Conservation (phyloP, 2,888 invertebrate species). For the Sympetrum striolatum region DNA sequence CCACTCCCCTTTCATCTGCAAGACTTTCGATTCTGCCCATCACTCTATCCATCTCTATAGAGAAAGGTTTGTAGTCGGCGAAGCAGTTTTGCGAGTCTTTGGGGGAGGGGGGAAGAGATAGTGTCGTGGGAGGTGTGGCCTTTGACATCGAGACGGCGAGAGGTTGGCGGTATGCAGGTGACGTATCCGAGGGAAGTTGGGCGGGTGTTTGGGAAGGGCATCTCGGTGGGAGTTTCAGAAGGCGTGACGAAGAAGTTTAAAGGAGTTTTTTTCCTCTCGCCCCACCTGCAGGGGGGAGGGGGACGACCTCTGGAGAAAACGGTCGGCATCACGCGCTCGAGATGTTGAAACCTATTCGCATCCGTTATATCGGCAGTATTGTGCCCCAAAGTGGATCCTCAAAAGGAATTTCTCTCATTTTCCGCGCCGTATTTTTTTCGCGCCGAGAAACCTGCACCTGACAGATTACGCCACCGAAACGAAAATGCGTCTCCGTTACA, state of each 20-base stretch:
- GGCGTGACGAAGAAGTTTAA: not conserved
- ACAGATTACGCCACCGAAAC: not conserved
- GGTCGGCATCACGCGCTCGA: not conserved
- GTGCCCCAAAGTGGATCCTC: conserved; percentile 5
- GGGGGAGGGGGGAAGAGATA: not conserved
- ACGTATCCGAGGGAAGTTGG: not conserved
- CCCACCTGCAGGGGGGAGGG: not conserved
- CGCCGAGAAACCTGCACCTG: not conserved
- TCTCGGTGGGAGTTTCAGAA: not conserved
- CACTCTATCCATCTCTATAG: not conserved
- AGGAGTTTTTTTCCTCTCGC: not conserved
- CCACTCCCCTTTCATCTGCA: not conserved
- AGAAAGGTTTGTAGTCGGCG: not conserved
- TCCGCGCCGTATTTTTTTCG: not conserved
- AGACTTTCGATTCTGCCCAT: not conserved
- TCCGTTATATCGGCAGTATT: conserved; percentile 31
- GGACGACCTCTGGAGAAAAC: not conserved
- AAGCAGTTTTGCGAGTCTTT: not conserved
- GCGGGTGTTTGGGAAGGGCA: not conserved
- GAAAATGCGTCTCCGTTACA: not conserved
- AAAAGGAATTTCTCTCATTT: not conserved
- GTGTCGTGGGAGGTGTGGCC: not conserved
- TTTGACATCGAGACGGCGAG: not conserved
- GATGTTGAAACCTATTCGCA: conserved; percentile 18
- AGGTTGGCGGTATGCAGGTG: not conserved